Conservation (phyloP, 2,888 invertebrate genomes). For the Erebia epiphron region DNA sequence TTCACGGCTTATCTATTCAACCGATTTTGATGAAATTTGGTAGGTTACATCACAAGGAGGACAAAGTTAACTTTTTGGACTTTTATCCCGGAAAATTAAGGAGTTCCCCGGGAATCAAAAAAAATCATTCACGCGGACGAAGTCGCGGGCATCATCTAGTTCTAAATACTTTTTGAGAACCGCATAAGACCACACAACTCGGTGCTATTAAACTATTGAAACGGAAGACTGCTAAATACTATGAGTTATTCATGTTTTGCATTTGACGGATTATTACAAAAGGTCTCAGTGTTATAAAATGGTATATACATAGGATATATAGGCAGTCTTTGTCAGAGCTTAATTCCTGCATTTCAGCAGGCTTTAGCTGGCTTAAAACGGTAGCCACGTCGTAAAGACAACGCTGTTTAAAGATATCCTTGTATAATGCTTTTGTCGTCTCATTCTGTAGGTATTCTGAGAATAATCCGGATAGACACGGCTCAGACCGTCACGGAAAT, state of each 20-base stretch:
- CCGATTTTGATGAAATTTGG: no score
- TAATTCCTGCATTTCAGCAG: slow-evolving; percentile 31
- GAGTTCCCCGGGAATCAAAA: no score
- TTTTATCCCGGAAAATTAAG: no score
- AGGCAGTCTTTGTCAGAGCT: slow-evolving; percentile 28
- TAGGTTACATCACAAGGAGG: no score
- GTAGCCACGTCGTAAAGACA: slow-evolving; percentile 35
- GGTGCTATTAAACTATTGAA: background rate
- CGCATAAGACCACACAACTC: no score
- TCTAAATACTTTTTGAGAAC: no score
- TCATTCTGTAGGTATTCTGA: slow-evolving; percentile 27
- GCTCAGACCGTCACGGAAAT: slow-evolving; percentile 32
- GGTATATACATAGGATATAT: slow-evolving; percentile 18
- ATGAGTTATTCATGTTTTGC: background rate
- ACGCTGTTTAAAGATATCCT: slow-evolving; percentile 31
- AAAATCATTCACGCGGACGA: no score
- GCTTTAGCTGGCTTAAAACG: slow-evolving; percentile 38
- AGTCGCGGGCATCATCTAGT: no score
- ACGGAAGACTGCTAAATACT: background rate
- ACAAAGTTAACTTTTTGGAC: no score
- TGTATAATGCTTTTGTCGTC: slow-evolving; percentile 26
- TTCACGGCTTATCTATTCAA: no score
- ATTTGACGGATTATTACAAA: background rate
- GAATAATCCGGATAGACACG: slow-evolving; percentile 38
- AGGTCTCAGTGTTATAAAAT: background rate